Conservation (phyloP, 2,888 invertebrate species). For the Drosophila mettleri region DNA sequence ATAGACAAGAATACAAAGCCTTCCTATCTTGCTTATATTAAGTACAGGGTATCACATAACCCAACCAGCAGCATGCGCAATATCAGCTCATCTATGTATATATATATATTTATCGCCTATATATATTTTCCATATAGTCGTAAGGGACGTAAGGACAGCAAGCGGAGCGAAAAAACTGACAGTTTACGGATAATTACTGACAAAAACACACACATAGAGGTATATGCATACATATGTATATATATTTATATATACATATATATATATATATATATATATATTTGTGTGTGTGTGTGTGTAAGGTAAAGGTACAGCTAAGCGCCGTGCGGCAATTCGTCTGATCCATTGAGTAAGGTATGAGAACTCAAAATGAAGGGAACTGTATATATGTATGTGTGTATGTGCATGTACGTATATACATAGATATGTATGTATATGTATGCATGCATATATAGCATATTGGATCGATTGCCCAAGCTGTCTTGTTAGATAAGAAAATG, state of each 20-base stretch:
- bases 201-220: slow-evolving; percentile 46
- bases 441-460: slow-evolving; percentile 5
- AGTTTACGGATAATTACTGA: slow-evolving; percentile 79
- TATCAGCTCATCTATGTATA: slow-evolving; percentile 60
- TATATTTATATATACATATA: neutral
- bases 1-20: neutral
- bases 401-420: neutral
- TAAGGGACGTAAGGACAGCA: slow-evolving; percentile 31
- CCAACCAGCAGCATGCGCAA: slow-evolving; percentile 45
- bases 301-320: slow-evolving; percentile 22
- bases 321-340: slow-evolving; percentile 72
- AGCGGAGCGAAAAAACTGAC: slow-evolving; percentile 78
- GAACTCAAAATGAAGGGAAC: slow-evolving; percentile 10
- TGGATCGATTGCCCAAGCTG: slow-evolving; percentile 69
- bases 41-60: slow-evolving; percentile 10
- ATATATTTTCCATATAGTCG: slow-evolving; percentile 8
- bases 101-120: slow-evolving; percentile 28
- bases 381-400: neutral
- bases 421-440: neutral
- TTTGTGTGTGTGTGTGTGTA: neutral
- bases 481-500: slow-evolving; percentile 78
- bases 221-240: slow-evolving; percentile 20
- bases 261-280: neutral
- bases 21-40: neutral
- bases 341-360: slow-evolving; percentile 73